Evolutionary conservation across 2,113 vertebrate genomes (phyloP), one percentile per base, ranked within the genome.

Genomic region (Hepsetus odoe): DNA sequence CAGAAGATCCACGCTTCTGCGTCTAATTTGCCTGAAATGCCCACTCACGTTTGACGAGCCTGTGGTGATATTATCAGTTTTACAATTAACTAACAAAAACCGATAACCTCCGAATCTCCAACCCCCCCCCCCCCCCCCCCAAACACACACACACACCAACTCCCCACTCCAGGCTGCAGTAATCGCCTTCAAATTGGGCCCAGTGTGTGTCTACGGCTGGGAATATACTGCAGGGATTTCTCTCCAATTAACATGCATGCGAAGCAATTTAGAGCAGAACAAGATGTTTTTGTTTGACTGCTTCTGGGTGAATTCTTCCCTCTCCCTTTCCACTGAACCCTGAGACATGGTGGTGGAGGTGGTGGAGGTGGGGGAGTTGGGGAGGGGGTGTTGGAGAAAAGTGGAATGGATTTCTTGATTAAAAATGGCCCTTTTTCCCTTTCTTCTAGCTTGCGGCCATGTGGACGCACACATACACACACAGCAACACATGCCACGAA

Each of bases 11-110:
- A 83, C 84, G 89, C 92, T 92, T 90, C 90, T 89, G 84, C 84
- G 88, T 90, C 87, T 91, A 91, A 94, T 93, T 93, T 90, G 90
- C 87, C 88, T 91, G 88, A 92, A 91, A 82, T 90, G 86, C 88
- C 90, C 87, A 89, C 90, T 91, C 87, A 89, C 88, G 88, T 92
- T 88, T 88, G 91, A 88, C 86, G 85, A 80, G 86, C 84, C 87
- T 87, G 85, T 82, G 80, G 30, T 72, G 92, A 93, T 92, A 88
- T 85, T 89, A 92, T 93, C 92, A 88, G 86, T 89, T 86, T 87
- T 90, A 92, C 92, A 94, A 94, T 93, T 93, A 93, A 91, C 89
- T 86, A 92, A 92, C 90, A 94, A 92, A 91, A 91, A 90, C 90
- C 91, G 91, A 93, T 93, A 94, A 92, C 91, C 91, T 91, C 90